A percentile compares a stretch with the other conserved stretches of the same genome.
phyloP scores from a whole-genome alignment of 2,113 vertebrate species.

The Thalassoma bifasciatum region DNA sequence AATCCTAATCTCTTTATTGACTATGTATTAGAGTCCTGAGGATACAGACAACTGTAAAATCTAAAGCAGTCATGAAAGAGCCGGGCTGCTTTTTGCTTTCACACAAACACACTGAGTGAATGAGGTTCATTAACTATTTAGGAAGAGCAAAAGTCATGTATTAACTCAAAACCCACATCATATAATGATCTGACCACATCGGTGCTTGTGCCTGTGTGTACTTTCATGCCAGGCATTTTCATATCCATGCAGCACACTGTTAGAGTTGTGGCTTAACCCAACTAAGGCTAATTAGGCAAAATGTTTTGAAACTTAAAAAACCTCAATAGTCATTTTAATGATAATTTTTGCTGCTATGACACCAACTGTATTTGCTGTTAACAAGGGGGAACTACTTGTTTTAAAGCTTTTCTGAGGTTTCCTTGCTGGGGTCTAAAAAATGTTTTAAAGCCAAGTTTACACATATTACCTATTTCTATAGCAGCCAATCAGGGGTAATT shows the following conservation, averaged over 20 bases:
- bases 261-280: neutral
- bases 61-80: constrained; percentile 64
- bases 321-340: neutral
- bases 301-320: neutral
- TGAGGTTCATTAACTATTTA: constrained; percentile 35
- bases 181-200: neutral
- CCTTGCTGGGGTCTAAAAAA: neutral
- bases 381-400: no score
- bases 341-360: neutral
- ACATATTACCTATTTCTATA: no score
- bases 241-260: neutral
- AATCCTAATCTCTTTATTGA: constrained; percentile 39
- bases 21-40: constrained; percentile 44
- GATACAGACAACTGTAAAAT: constrained; percentile 45
- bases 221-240: constrained; percentile 2
- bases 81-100: constrained; percentile 49
- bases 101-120: neutral
- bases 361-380: no score
- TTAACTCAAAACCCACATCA: neutral
- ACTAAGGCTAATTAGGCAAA: no score
- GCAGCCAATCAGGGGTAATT: no score
- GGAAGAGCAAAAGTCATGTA: constrained; percentile 16
- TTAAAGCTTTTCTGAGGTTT: neutral
- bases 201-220: neutral
- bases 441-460: neutral